Conservation (phyloP, 2,888 invertebrate species). For the Taphrorychus bicolor region DNA sequence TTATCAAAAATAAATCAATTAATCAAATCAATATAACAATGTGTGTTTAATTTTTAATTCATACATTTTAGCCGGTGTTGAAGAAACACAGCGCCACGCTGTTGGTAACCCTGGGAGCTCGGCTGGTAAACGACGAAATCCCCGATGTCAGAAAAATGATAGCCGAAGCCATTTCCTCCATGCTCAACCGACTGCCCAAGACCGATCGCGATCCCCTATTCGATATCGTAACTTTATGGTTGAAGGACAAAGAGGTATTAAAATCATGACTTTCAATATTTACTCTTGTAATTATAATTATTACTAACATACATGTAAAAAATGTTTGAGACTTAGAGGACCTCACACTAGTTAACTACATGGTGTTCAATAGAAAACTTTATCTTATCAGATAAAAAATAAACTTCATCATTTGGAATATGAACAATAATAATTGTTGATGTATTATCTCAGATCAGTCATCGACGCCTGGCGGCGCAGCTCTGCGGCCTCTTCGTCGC, state of each 20-base stretch:
- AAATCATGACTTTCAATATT: no score
- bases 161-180: conserved; percentile 73
- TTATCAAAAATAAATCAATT: no score
- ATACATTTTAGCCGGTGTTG: conserved; percentile 51
- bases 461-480: conserved; percentile 79
- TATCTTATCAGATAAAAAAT: no score
- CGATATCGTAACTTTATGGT: conserved; percentile 73
- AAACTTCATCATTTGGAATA: no score
- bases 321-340: no score
- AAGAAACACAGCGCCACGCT: conserved; percentile 70
- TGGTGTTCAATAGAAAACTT: no score
- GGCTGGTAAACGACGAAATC: conserved; percentile 84
- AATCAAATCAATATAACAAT: no score
- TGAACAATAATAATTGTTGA: no score
- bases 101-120: conserved; percentile 76
- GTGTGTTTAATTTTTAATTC: no score
- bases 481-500: conserved; percentile 80
- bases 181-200: conserved; percentile 68
- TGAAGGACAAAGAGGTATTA: conserved; percentile 70
- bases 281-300: no score
- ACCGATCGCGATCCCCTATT: conserved; percentile 72
- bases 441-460: conserved; percentile 67
- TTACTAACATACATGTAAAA: no score
- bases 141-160: conserved; percentile 76
- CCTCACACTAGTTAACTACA: no score